phyloP scores from a whole-genome alignment of 1,140 invertebrate species.

The Potamilus streckersoni region DNA sequence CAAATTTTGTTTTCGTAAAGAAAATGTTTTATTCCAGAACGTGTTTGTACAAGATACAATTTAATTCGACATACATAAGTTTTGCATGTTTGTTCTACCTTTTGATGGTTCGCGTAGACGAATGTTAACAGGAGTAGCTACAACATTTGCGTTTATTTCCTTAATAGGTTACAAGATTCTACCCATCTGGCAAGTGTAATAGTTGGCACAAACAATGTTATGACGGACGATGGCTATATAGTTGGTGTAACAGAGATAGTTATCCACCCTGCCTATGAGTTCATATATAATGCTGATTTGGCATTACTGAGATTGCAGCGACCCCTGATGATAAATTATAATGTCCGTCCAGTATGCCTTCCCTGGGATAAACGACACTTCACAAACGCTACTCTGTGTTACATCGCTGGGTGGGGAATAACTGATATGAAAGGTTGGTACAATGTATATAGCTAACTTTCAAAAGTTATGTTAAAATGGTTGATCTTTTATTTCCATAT shows the following conservation, averaged over 20 bases:
- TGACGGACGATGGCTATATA: conserved; percentile 12
- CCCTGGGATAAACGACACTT: conserved; percentile 22
- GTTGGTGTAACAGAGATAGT: conserved; percentile 40
- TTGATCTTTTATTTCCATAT: background rate
- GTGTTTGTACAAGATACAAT: background rate
- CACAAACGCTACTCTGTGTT: conserved; percentile 39
- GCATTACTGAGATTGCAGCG: conserved; percentile 45
- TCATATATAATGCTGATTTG: conserved; percentile 52
- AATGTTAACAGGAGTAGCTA: background rate
- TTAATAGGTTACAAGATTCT: conserved; percentile 33
- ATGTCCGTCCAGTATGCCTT: conserved; percentile 40
- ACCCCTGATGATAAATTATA: conserved; percentile 27
- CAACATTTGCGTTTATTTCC: background rate
- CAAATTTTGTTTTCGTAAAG: no score
- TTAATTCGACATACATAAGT: background rate
- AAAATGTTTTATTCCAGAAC: no score
- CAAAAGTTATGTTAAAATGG: background rate
- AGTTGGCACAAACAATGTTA: conserved; percentile 33
- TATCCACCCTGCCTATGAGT: conserved; percentile 45
- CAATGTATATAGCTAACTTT: background rate
- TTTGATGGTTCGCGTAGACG: background rate
- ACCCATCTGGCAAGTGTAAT: conserved; percentile 41
- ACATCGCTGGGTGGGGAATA: conserved; percentile 53
- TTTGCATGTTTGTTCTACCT: background rate
- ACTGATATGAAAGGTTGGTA: conserved; percentile 31